Percentiles rank a stretch among this genome's conserved stretches.
phyloP scores from a whole-genome alignment of 1,140 invertebrate species.

The Drosophila rufa region DNA sequence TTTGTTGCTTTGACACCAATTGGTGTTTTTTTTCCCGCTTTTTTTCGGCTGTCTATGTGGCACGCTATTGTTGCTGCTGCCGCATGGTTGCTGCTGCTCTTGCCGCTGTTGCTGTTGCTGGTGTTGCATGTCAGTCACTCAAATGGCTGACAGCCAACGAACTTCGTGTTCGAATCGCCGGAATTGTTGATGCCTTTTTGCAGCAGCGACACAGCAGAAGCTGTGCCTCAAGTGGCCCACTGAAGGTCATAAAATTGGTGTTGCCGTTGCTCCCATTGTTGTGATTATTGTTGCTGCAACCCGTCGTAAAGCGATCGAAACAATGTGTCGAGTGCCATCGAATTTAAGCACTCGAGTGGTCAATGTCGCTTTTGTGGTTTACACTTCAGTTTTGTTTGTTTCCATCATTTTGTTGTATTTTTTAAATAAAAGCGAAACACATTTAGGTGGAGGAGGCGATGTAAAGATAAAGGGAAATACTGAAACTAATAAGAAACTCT shows the following conservation, averaged over 20 bases:
- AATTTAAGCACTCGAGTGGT: constrained; percentile 66
- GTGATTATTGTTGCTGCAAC: constrained; percentile 29
- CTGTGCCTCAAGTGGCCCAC: constrained; percentile 68
- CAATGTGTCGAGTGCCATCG: constrained; percentile 38
- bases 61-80: constrained; percentile 60
- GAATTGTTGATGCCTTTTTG: constrained; percentile 37
- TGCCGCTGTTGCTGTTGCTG: constrained; percentile 59
- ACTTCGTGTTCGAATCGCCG: constrained; percentile 68
- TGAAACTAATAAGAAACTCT: neutral
- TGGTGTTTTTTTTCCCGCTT: constrained; percentile 37
- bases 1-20: constrained; percentile 81
- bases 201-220: constrained; percentile 25
- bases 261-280: constrained; percentile 27
- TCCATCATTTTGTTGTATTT: constrained; percentile 6
- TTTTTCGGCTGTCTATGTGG: constrained; percentile 51
- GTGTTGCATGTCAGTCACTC: constrained; percentile 79
- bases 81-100: constrained; percentile 29
- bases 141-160: constrained; percentile 77
- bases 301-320: constrained; percentile 32
- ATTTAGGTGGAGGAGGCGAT: neutral
- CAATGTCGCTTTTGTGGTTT: constrained; percentile 60
- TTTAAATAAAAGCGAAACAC: neutral
- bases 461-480: neutral
- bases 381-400: constrained; percentile 35
- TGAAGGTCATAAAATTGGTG: constrained; percentile 67